A percentile compares a stretch with the other conserved stretches of the same genome.
Conservation (phyloP, 92 coral and sea anemone genomes). For the Bergia puertoricense region DNA sequence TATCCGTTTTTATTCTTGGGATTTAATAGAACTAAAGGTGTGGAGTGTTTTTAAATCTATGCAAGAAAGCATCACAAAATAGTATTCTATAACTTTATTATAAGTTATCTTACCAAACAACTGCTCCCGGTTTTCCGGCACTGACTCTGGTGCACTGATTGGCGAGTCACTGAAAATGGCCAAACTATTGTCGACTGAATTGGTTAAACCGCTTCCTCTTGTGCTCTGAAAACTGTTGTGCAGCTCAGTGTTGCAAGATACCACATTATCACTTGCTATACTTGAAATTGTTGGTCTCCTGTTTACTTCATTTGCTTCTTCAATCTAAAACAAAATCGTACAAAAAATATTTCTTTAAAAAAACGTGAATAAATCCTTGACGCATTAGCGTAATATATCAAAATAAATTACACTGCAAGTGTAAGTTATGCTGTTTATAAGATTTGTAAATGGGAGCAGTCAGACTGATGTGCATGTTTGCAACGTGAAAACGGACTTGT, state of each 20-base stretch:
- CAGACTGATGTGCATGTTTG: too few relatives aligned
- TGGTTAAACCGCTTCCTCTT: neutral
- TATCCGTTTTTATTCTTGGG: too few relatives aligned
- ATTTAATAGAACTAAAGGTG: too few relatives aligned
- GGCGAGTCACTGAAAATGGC: neutral
- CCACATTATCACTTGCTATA: neutral
- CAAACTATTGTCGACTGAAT: neutral
- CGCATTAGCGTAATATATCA: neutral
- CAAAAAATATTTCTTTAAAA: neutral
- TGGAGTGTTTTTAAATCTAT: too few relatives aligned
- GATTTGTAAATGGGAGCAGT: too few relatives aligned
- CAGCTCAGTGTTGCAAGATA: too few relatives aligned
- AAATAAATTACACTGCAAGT: too few relatives aligned
- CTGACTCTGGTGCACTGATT: neutral
- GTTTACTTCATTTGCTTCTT: neutral
- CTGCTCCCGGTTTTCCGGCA: neutral
- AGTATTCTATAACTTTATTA: neutral
- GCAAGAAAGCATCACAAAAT: too few relatives aligned
- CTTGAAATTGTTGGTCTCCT: neutral
- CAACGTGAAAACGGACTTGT: too few relatives aligned
- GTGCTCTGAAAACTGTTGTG: neutral
- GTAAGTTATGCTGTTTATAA: too few relatives aligned
- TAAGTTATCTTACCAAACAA: neutral
- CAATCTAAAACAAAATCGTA: neutral
- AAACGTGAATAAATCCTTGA: neutral